phyloP scores from a whole-genome alignment of 2,888 invertebrate species.

The Plagiodera versicolora region DNA sequence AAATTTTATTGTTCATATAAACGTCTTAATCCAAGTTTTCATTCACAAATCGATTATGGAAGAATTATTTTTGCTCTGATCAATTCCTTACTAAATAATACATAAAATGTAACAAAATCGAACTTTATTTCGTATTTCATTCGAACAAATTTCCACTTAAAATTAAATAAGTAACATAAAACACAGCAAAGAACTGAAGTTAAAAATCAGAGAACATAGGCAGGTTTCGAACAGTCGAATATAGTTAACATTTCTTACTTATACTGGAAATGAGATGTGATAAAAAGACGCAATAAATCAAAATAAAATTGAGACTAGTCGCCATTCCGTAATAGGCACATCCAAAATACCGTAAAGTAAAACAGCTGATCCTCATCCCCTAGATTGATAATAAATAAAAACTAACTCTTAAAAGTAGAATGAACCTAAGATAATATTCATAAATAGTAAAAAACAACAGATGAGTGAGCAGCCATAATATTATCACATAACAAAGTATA shows the following conservation, averaged over 20 bases:
- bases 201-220: constrained; percentile 28
- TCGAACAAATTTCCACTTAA: constrained; percentile 32
- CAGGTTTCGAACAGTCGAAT: background rate
- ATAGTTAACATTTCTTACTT: background rate
- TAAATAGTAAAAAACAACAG: constrained; percentile 41
- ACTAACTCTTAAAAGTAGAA: constrained; percentile 30
- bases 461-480: constrained; percentile 45
- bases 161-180: constrained; percentile 33
- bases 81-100: constrained; percentile 9
- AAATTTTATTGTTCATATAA: too few species aligned
- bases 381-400: constrained; percentile 37
- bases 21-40: too few species aligned
- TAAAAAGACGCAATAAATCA: constrained; percentile 24
- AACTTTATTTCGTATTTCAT: constrained; percentile 34
- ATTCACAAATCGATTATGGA: too few species aligned
- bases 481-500: constrained; percentile 52
- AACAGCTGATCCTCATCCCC: constrained; percentile 41
- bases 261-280: constrained; percentile 23
- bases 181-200: constrained; percentile 37
- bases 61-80: too few species aligned
- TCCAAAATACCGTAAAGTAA: constrained; percentile 22
- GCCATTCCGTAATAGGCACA: constrained; percentile 34
- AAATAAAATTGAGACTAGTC: constrained; percentile 39
- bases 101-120: constrained; percentile 36
- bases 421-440: constrained; percentile 29